Base-by-base conservation (phyloP, 37 sponge, comb jelly and placozoan genomes). In the Cladorhizidae sp. region DNA sequence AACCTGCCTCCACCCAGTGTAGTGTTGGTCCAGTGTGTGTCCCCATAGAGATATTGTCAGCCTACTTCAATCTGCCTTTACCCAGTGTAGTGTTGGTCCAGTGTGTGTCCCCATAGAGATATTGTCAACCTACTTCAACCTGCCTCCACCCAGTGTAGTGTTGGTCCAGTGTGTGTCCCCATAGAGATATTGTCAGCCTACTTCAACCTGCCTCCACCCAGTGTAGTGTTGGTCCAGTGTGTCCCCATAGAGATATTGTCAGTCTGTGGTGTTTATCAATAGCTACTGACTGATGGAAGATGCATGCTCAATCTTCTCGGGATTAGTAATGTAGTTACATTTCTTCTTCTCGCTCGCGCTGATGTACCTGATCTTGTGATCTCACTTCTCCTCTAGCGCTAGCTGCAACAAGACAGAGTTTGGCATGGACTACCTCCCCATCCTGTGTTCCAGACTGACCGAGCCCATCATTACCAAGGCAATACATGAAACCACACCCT, bases 371-470 rank as follows among this genome's bases (percentile, higher is more conserved):
- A 18, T 25, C 26, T 64, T 45, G n/a, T 8, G 7, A 41, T 74
- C 12, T 77, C 22, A 2, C 21, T 68, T 56, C 49, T 58, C 1
- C 1, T 79, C 32, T 79, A 92, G 93, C 25, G 72, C 89, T 35
- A 78, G 85, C 15, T 88, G 86, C 64, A 89, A 87, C 75, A 91
- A 91, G 75, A 64, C 64, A 6, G 92, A 95, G 63, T 84, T 95
- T 63, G 89, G 92, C 3, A 42, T 95, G 82, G 90, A 95, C 65
- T 91, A 91, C 51, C 68, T 89, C 23, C 95, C 87, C 25, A 59
- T 80, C 33, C 86, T 95, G 6, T 33, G 35, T 40, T 23, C 65
- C 23, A 78, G 40, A 56, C 83, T 93, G 26, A 82, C 79, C 0
- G 61, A 18, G 12, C 97, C 97, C 31, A 80, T 96, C 15, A 6